phyloP scores from a whole-genome alignment of 2,888 invertebrate genomes.

The Tolmerus cingulatus region DNA sequence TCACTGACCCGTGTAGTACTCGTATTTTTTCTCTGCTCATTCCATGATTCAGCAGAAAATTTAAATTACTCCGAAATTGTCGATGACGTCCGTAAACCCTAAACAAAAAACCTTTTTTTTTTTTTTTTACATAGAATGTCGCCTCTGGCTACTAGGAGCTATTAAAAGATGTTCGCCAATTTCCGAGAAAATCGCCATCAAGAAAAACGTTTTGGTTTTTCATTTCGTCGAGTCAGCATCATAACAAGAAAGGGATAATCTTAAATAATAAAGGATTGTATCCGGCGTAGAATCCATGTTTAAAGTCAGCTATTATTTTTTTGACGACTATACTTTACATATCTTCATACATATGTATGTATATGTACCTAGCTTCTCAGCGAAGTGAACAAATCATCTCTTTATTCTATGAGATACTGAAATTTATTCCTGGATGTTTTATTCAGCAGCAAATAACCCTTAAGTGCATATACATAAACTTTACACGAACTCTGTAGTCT shows the following conservation, averaged over 20 bases:
- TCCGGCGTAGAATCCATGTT: background rate
- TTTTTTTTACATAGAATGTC: background rate
- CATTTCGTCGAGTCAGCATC: background rate
- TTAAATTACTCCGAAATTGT: background rate
- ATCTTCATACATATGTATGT: too few relatives aligned
- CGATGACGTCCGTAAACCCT: background rate
- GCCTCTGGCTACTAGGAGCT: background rate
- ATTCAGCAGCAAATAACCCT: background rate
- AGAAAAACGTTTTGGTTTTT: background rate
- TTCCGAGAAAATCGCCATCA: background rate
- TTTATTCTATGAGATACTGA: background rate
- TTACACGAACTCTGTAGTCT: background rate
- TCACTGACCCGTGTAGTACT: background rate
- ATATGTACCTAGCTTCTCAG: background rate
- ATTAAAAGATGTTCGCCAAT: background rate
- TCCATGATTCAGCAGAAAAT: background rate
- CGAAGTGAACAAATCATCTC: background rate
- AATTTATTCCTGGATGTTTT: background rate
- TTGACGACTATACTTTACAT: background rate
- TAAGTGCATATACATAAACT: background rate
- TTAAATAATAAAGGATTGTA: background rate
- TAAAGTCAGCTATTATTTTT: background rate
- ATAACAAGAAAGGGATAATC: background rate
- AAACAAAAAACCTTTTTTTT: background rate
- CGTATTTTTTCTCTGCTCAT: background rate